phyloP scores from a whole-genome alignment of 2,888 invertebrate species.

The Heliothis peltigera region DNA sequence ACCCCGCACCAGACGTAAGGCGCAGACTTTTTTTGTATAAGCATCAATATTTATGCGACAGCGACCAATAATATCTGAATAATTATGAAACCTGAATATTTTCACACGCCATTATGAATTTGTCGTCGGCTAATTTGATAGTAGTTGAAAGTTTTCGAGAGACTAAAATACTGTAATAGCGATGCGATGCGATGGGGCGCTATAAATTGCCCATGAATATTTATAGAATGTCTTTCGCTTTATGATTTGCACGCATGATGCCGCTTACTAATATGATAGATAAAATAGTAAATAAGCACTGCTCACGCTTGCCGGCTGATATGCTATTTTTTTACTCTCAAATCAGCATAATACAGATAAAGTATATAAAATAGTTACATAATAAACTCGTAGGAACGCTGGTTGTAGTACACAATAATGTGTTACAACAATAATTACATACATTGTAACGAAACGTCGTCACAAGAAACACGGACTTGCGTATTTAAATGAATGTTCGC shows the following conservation, averaged over 20 bases:
- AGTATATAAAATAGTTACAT: constrained; percentile 16
- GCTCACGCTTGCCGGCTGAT: neutral
- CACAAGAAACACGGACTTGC: constrained; percentile 27
- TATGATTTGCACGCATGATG: neutral
- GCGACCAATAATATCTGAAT: constrained; percentile 50
- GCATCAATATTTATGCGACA: constrained; percentile 45
- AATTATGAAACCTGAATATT: constrained; percentile 50
- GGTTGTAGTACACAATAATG: neutral
- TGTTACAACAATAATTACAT: constrained; percentile 15
- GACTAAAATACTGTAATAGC: constrained; percentile 7
- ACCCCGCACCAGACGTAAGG: constrained; percentile 46
- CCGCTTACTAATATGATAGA: constrained; percentile 9
- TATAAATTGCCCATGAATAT: constrained; percentile 14
- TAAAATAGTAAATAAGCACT: constrained; percentile 23
- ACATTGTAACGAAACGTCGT: constrained; percentile 26
- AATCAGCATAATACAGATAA: constrained; percentile 4
- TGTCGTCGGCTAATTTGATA: constrained; percentile 33
- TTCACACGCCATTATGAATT: constrained; percentile 40
- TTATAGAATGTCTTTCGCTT: neutral
- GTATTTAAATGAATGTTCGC: constrained; percentile 29
- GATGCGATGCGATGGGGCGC: constrained; percentile 18
- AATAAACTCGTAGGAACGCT: constrained; percentile 12
- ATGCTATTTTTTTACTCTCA: constrained; percentile 15
- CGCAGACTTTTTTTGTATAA: constrained; percentile 47
- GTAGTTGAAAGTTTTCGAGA: constrained; percentile 22